A percentile compares a stretch with the other conserved stretches of the same genome.
These are phyloP conservation scores for Hiodon alosoides DNA, from an alignment of 2,113 vertebrate genomes.

Conservation along the genomic window DNA sequence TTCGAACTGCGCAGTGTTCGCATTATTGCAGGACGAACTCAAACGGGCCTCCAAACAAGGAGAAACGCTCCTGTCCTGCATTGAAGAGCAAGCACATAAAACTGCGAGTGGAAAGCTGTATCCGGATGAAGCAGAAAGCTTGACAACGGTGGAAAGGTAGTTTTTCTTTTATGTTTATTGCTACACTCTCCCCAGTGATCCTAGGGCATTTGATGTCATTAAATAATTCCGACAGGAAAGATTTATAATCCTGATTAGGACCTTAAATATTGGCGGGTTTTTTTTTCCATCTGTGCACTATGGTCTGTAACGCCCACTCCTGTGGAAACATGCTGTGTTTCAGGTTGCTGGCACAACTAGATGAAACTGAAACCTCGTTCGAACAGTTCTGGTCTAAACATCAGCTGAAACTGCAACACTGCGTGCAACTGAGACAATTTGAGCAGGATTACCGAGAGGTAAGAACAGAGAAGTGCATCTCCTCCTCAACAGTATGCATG, in stretches of 20 bases:
- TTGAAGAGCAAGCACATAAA: conserved; percentile 75
- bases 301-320: neutral
- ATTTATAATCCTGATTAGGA: too few species aligned
- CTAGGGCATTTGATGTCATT: neutral
- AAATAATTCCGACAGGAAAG: too few species aligned
- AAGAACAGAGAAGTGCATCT: neutral
- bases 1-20: neutral
- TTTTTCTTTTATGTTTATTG: neutral
- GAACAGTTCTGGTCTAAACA: conserved; percentile 86
- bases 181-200: neutral
- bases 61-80: conserved; percentile 74
- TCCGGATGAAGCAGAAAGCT: conserved; percentile 80
- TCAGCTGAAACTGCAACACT: conserved; percentile 83
- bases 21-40: conserved; percentile 72
- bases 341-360: conserved; percentile 82
- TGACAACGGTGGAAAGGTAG: conserved; percentile 83
- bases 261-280: too few species aligned
- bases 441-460: conserved; percentile 90
- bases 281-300: too few species aligned
- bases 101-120: conserved; percentile 69
- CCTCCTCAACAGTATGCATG: too few species aligned
- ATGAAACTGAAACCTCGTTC: conserved; percentile 88
- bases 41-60: conserved; percentile 83
- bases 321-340: neutral
- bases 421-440: conserved; percentile 85